Evolutionary conservation across 2,797 vertebrate genomes (phyloP).

Genomic region (Cryptoprocta ferox): DNA sequence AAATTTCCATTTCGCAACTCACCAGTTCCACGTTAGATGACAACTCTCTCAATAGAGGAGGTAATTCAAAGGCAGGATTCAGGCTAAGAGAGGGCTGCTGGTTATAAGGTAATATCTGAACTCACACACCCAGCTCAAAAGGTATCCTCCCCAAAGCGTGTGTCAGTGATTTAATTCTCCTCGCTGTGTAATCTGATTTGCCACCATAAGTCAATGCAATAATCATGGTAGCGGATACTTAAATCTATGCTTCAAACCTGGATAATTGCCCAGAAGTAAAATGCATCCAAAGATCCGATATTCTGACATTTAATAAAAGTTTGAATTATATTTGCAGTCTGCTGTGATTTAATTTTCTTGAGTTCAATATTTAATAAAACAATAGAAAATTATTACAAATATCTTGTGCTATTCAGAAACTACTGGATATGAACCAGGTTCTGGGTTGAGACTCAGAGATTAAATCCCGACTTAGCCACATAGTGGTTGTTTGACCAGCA

Average conservation of each 20-base stretch:
- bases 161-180: constrained; percentile 66
- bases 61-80: not conserved
- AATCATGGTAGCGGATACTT: constrained; percentile 63
- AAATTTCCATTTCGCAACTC: not conserved
- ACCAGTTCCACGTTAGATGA: not conserved
- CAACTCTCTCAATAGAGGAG: not conserved
- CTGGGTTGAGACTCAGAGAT: not conserved
- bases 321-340: constrained; percentile 76
- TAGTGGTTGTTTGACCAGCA: constrained; percentile 18
- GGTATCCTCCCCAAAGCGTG: not conserved
- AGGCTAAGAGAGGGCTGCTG: not conserved
- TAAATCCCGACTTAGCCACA: not conserved
- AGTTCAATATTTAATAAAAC: constrained; percentile 79
- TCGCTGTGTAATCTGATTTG: constrained; percentile 62
- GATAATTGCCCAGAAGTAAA: constrained; percentile 79
- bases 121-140: constrained; percentile 59
- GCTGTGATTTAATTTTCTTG: constrained; percentile 78
- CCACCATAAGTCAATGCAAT: constrained; percentile 58
- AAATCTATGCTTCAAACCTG: constrained; percentile 69
- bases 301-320: constrained; percentile 83
- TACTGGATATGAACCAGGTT: not conserved
- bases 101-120: constrained; percentile 15
- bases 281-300: constrained; percentile 71
- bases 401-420: constrained; percentile 41
- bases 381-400: constrained; percentile 71